A percentile compares a stretch with the other conserved stretches of the same genome.
Conservation (phyloP, 2,113 vertebrate genomes). For the Blennius ocellaris region DNA sequence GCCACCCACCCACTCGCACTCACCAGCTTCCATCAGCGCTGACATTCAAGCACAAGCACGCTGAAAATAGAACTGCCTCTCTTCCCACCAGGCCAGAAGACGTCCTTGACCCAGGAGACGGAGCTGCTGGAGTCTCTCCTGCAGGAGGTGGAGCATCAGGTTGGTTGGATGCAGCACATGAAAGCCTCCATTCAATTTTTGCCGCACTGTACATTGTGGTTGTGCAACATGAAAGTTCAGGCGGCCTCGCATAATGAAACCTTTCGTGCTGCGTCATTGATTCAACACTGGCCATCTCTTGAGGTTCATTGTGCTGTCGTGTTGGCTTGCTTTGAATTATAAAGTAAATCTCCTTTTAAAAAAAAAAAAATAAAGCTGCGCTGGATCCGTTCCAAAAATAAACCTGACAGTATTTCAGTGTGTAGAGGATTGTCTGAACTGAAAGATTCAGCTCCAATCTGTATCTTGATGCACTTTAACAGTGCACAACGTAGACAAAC, state of each 20-base stretch:
- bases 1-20: conserved; percentile 32
- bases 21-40: conserved; percentile 42
- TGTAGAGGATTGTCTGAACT: not conserved
- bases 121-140: conserved; percentile 97
- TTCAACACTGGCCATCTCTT: not conserved
- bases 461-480: no score
- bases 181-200: conserved; percentile 4
- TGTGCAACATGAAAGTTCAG: not conserved
- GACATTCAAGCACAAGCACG: conserved; percentile 40
- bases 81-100: conserved; percentile 92
- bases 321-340: not conserved
- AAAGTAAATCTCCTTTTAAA: not conserved
- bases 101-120: conserved; percentile 97
- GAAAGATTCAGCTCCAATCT: no score
- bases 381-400: not conserved
- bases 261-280: not conserved
- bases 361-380: not conserved
- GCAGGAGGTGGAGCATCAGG: conserved; percentile 99
- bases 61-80: conserved; percentile 67
- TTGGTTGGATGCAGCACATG: conserved; percentile 60
- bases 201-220: not conserved
- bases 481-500: no score
- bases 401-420: not conserved
- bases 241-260: not conserved
- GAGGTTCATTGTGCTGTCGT: not conserved